Evolutionary conservation across 2,113 vertebrate genomes (phyloP).

Genomic region (Rhinolophus ferrumequinum): DNA sequence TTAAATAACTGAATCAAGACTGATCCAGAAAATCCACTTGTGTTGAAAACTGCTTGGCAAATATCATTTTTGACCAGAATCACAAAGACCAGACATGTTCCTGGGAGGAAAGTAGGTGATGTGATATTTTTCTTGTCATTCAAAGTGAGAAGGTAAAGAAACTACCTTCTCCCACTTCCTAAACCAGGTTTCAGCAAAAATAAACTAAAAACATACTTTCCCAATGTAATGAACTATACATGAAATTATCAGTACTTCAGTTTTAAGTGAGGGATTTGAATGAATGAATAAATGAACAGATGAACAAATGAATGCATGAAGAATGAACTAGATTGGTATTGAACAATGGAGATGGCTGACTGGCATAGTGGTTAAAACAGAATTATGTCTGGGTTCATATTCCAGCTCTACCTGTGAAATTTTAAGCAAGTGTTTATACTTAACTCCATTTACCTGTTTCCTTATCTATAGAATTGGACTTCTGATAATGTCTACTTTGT

Average conservation of each 20-base stretch:
- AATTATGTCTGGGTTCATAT: neutral
- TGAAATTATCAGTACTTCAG: neutral
- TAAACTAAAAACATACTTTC: neutral
- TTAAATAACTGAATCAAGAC: neutral
- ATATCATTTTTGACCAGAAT: constrained; percentile 2
- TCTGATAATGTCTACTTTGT: neutral
- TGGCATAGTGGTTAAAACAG: neutral
- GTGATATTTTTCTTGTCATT: neutral
- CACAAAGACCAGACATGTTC: neutral
- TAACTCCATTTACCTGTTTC: neutral
- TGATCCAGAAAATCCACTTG: neutral
- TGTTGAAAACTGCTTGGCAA: neutral
- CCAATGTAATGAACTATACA: neutral
- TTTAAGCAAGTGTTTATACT: neutral
- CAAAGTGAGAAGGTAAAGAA: neutral
- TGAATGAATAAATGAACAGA: neutral
- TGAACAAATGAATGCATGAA: neutral
- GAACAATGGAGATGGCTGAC: neutral
- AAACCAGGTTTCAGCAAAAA: neutral
- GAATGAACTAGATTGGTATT: neutral
- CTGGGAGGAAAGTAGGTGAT: neutral
- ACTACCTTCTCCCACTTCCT: neutral
- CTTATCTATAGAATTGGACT: neutral
- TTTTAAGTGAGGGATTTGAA: neutral
- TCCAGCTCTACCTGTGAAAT: neutral